Evolutionary conservation across 2,888 invertebrate genomes (phyloP), one percentile per base, ranked within the genome.

Genomic region (Mythimna loreyi): DNA sequence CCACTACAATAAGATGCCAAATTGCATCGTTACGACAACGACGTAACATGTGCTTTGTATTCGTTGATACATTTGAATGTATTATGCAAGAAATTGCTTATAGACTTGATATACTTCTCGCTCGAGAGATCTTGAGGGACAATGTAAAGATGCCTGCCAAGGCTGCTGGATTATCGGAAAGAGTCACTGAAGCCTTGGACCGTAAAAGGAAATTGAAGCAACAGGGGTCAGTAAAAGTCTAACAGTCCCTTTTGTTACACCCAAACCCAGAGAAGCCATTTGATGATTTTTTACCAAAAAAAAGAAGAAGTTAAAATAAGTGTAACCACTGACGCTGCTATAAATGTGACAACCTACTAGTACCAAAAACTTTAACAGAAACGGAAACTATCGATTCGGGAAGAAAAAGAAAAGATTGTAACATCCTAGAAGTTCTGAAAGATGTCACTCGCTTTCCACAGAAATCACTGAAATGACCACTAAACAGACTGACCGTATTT

Each of bases 1-100:
- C 43, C 60, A 53, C 40, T 67, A 60, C 67, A 66, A 68, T 58
- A 64, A 64, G 79, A 67, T 82, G 82, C 84, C 82, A 83, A 83
- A 84, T 83, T 60, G 75, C 80, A 67, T 80, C 67, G 65, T 80
- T 79, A 82, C 58, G 52, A 75, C 56, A 47, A 61, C 58, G 65
- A 59, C 67, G 53, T 40, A 62, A 66, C 53, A 64, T 65, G 47
- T 68, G 49, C 56, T 56, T 63, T 55, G 61, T 58, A 43, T 68
- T 61, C 52, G 43, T 43, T 79, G 61, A 65, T 64, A 73, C 23
- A 73, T 78, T 73, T 64, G 30, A 59, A 73, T 25, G 36, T 49
- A 59, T 78, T 72, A 55, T 55, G 49, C 45, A 73, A 64, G 58
- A 59, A 63, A 64, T 49, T 43, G 53, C 56, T 56, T 30, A 21